A percentile compares a stretch with the other conserved stretches of the same genome.
These are phyloP conservation scores for Hydraecia micacea DNA, from an alignment of 2,888 invertebrate species.

Conservation along the genomic window DNA sequence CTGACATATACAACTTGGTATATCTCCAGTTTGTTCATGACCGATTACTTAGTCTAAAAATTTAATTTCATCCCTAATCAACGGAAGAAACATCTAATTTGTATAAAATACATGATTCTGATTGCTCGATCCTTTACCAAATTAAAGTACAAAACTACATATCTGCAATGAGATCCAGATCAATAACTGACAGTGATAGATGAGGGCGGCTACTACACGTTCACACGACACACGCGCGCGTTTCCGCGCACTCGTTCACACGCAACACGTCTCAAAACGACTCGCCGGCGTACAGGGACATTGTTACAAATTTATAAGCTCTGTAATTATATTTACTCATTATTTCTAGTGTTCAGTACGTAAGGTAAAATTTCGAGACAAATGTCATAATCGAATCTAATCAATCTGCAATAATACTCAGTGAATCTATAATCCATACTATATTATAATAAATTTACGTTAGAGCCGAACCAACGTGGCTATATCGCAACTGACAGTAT, in stretches of 20 bases:
- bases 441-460: constrained; percentile 88
- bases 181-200: constrained; percentile 74
- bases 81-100: constrained; percentile 86
- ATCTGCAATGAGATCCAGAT: constrained; percentile 87
- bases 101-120: constrained; percentile 90
- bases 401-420: constrained; percentile 90
- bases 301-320: constrained; percentile 79
- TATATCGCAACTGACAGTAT: constrained; percentile 82
- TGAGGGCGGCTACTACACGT: constrained; percentile 73
- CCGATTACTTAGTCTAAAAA: constrained; percentile 86
- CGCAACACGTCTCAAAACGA: constrained; percentile 62
- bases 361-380: constrained; percentile 80
- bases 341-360: constrained; percentile 82
- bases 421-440: constrained; percentile 89
- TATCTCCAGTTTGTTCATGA: constrained; percentile 89
- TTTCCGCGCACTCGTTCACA: constrained; percentile 64
- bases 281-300: constrained; percentile 71
- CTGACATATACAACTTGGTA: constrained; percentile 86
- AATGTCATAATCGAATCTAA: constrained; percentile 84
- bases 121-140: constrained; percentile 83
- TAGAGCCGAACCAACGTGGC: constrained; percentile 78
- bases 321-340: constrained; percentile 79
- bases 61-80: constrained; percentile 85
- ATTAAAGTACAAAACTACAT: constrained; percentile 87
- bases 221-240: constrained; percentile 64